These are phyloP conservation scores for Cephus runcator DNA, from an alignment of 2,888 invertebrate species.

Conservation along the genomic window DNA sequence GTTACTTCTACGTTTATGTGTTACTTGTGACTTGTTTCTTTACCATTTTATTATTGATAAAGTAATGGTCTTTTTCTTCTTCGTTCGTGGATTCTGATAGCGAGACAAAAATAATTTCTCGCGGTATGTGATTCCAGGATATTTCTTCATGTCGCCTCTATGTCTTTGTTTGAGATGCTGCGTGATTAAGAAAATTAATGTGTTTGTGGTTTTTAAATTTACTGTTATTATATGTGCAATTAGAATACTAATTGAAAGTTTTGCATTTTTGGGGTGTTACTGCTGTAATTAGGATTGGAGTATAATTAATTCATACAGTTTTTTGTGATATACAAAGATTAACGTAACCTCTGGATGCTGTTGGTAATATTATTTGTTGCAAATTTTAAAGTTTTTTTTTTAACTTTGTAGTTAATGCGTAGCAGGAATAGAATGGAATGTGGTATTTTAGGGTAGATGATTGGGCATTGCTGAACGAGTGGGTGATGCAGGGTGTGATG, in stretches of 20 bases:
- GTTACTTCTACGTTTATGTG: neutral
- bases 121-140: neutral
- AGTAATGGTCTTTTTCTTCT: neutral
- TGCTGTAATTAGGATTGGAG: neutral
- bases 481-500: conserved; percentile 61
- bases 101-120: neutral
- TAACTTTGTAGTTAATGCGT: neutral
- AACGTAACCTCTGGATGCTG: neutral
- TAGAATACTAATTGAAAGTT: neutral
- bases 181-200: neutral
- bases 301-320: neutral
- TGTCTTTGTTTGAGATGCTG: neutral
- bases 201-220: neutral
- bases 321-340: neutral
- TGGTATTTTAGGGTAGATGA: conserved; percentile 46
- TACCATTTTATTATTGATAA: neutral
- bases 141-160: neutral
- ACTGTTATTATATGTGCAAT: neutral
- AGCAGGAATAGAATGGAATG: neutral
- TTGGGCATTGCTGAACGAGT: conserved; percentile 35
- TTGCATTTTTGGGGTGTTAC: neutral
- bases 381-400: neutral
- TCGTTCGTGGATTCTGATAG: neutral
- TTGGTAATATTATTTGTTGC: neutral
- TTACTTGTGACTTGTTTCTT: neutral